Conservation (phyloP, 2,113 vertebrate species). For the Cottus gobio region DNA sequence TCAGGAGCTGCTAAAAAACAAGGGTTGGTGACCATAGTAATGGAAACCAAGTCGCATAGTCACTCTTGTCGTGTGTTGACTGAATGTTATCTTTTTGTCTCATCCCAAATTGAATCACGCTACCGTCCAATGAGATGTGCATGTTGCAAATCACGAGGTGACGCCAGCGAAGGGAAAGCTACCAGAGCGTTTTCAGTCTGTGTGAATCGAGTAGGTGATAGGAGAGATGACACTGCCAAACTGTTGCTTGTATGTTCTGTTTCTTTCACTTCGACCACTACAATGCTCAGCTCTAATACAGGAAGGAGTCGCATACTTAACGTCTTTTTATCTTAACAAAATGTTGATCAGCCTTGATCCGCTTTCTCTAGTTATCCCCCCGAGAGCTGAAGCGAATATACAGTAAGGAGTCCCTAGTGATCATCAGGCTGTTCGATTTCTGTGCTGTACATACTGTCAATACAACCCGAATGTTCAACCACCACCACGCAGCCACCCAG, state of each 20-base stretch:
- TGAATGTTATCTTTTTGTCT: constrained; percentile 32
- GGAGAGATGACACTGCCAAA: constrained; percentile 74
- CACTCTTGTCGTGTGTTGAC: constrained; percentile 29
- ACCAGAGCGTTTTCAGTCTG: constrained; percentile 33
- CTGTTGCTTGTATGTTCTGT: constrained; percentile 41
- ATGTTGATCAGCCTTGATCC: constrained; percentile 27
- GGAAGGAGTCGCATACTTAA: constrained; percentile 20
- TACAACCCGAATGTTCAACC: constrained; percentile 42
- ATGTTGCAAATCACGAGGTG: constrained; percentile 18
- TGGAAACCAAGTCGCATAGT: constrained; percentile 37
- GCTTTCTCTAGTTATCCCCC: constrained; percentile 24
- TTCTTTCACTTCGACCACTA: constrained; percentile 53
- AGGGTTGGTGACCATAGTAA: constrained; percentile 27
- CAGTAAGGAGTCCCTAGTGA: constrained; percentile 17
- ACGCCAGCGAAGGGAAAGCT: constrained; percentile 42
- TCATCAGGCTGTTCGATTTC: constrained; percentile 20
- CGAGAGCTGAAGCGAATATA: constrained; percentile 19
- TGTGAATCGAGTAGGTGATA: constrained; percentile 39
- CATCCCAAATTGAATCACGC: constrained; percentile 16
- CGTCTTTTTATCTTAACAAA: constrained; percentile 32
- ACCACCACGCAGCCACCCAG: constrained; percentile 12
- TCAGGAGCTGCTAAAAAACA: constrained; percentile 49
- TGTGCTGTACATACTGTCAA: constrained; percentile 52
- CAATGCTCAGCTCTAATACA: constrained; percentile 30
- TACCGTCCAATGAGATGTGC: constrained; percentile 6